Evolutionary conservation across 2,888 invertebrate genomes (phyloP).

Genomic region (Meandrusa payeni): DNA sequence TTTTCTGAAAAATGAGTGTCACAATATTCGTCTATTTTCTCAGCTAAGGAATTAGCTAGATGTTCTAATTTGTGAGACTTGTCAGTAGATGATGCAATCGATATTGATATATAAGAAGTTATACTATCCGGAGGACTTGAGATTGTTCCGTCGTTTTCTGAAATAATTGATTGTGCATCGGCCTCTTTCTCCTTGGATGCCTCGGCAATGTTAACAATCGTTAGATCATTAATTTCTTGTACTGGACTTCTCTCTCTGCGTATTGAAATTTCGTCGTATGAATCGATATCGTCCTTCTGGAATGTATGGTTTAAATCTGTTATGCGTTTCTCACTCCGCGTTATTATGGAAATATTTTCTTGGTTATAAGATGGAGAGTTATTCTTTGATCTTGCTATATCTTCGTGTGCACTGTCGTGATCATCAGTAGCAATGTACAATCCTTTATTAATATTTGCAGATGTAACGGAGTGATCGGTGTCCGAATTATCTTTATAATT

Average conservation of each 20-base stretch:
- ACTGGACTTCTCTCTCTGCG: constrained; percentile 42
- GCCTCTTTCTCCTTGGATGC: constrained; percentile 44
- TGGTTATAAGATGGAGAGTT: constrained; percentile 71
- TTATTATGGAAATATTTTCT: constrained; percentile 60
- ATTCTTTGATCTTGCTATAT: constrained; percentile 58
- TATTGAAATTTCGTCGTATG: constrained; percentile 53
- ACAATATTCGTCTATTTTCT: constrained; percentile 78
- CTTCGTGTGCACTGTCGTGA: constrained; percentile 61
- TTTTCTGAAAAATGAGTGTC: constrained; percentile 70
- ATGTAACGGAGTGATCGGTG: constrained; percentile 58
- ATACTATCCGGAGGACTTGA: constrained; percentile 74
- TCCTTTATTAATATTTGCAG: constrained; percentile 60
- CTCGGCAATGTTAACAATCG: constrained; percentile 27
- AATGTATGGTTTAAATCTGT: constrained; percentile 35
- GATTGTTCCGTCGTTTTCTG: constrained; percentile 73
- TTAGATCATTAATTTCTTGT: constrained; percentile 33
- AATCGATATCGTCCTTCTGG: constrained; percentile 41
- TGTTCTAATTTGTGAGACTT: constrained; percentile 75
- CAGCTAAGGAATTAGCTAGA: constrained; percentile 73
- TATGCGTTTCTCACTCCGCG: constrained; percentile 58
- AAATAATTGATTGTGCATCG: constrained; percentile 60
- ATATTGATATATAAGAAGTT: constrained; percentile 76
- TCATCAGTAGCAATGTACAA: constrained; percentile 66
- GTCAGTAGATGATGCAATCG: constrained; percentile 72
- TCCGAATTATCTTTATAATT: constrained; percentile 73